These are phyloP conservation scores for Drosophila borborema DNA, from an alignment of 2,888 invertebrate species.

Conservation along the genomic window DNA sequence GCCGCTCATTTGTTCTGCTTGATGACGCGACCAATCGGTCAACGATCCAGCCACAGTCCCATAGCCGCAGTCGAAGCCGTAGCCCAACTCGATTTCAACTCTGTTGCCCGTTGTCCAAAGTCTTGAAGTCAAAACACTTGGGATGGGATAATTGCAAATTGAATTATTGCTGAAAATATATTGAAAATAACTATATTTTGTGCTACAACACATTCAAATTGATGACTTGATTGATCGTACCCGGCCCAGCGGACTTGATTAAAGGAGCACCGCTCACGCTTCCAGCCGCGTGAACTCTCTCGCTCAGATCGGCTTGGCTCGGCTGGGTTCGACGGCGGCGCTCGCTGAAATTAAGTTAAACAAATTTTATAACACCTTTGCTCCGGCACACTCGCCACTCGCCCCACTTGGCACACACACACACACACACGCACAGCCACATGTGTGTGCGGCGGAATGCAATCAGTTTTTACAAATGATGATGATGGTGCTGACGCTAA, in stretches of 20 bases:
- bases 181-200: slow-evolving; percentile 81
- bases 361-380: slow-evolving; percentile 84
- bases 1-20: slow-evolving; percentile 76
- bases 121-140: slow-evolving; percentile 77
- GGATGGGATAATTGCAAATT: slow-evolving; percentile 79
- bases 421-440: slow-evolving; percentile 32
- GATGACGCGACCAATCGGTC: slow-evolving; percentile 65
- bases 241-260: slow-evolving; percentile 61
- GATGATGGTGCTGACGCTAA: slow-evolving; percentile 62
- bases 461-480: slow-evolving; percentile 82
- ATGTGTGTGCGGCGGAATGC: slow-evolving; percentile 57
- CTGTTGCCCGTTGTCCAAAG: slow-evolving; percentile 32
- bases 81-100: neutral
- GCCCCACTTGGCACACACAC: slow-evolving; percentile 47
- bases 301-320: neutral
- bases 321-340: slow-evolving; percentile 64
- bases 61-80: neutral
- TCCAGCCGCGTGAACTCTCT: slow-evolving; percentile 47
- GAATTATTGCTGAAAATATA: slow-evolving; percentile 80
- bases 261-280: slow-evolving; percentile 63
- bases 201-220: slow-evolving; percentile 80
- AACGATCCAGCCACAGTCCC: slow-evolving; percentile 47
- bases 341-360: slow-evolving; percentile 82
- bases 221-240: slow-evolving; percentile 78
- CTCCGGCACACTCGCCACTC: slow-evolving; percentile 61